Percentiles rank a stretch among this genome's conserved stretches.
Conservation (phyloP, 2,888 invertebrate species). For the Zele albiditarsus region DNA sequence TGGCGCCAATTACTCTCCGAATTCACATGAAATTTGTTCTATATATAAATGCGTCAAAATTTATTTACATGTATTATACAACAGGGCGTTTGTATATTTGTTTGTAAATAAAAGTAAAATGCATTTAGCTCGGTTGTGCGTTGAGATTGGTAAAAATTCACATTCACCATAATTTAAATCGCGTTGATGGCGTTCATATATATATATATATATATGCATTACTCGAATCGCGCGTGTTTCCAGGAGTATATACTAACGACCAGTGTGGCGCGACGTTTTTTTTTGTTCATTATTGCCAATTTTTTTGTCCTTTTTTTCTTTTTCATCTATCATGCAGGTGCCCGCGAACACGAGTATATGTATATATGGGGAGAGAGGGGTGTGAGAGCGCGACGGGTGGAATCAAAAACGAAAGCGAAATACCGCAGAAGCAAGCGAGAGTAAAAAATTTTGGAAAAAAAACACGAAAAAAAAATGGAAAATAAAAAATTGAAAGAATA, state of each 20-base stretch:
- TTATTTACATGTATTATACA: background rate
- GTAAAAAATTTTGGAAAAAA: background rate
- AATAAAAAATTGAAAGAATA: background rate
- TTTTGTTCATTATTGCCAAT: background rate
- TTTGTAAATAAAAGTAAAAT: background rate
- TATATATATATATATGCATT: background rate
- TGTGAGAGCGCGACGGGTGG: background rate
- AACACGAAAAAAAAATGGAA: background rate
- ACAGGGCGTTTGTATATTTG: background rate
- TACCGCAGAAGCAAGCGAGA: background rate
- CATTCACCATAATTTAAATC: constrained; percentile 15
- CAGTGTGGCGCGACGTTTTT: background rate
- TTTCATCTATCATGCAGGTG: background rate
- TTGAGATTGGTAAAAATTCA: constrained; percentile 10
- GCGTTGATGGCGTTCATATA: background rate
- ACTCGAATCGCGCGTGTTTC: background rate
- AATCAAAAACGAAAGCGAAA: background rate
- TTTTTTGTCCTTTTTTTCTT: background rate
- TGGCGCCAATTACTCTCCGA: background rate
- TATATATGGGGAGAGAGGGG: background rate
- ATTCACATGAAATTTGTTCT: background rate
- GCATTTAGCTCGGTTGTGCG: background rate
- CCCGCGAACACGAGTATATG: background rate
- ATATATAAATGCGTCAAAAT: background rate
- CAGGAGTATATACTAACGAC: background rate